Percentiles rank a stretch among this genome's conserved stretches.
These are phyloP conservation scores for Paralichthys olivaceus DNA, from an alignment of 2,113 vertebrate species.

Conservation along the genomic window DNA sequence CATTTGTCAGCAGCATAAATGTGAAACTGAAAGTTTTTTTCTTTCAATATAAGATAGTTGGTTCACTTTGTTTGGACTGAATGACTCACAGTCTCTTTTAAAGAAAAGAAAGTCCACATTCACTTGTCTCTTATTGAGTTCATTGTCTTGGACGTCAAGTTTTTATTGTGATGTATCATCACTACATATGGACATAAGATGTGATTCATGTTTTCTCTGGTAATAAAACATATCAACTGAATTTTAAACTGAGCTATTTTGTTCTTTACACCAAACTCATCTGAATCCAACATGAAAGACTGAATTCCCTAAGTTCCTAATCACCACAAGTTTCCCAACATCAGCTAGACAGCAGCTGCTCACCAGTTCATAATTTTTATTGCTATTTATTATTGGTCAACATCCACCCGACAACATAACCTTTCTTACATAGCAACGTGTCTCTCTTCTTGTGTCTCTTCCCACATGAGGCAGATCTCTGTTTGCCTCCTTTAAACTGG, in stretches of 20 bases:
- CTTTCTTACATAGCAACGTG: too few relatives aligned
- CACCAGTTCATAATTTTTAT: too few relatives aligned
- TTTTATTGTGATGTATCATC: not conserved
- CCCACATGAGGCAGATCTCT: too few relatives aligned
- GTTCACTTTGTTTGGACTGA: slow-evolving; percentile 14
- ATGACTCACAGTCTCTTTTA: slow-evolving; percentile 6
- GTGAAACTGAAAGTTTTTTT: slow-evolving; percentile 2
- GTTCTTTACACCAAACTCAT: not conserved
- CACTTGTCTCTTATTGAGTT: not conserved
- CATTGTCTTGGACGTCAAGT: not conserved
- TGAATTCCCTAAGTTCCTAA: too few relatives aligned
- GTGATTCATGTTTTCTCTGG: slow-evolving; percentile 23
- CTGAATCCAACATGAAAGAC: too few relatives aligned
- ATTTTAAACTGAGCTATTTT: not conserved
- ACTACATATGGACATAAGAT: not conserved
- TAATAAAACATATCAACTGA: slow-evolving; percentile 31
- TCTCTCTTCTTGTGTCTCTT: too few relatives aligned
- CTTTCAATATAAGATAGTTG: not conserved
- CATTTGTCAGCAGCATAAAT: slow-evolving; percentile 8
- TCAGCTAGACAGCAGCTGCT: too few relatives aligned
- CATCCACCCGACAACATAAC: too few relatives aligned
- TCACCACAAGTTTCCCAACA: too few relatives aligned
- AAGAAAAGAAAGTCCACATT: not conserved
- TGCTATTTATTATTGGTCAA: too few relatives aligned
- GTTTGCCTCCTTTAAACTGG: too few relatives aligned